Evolutionary conservation across 2,113 vertebrate genomes (phyloP), one percentile per base, ranked within the genome.

Genomic region (Oxyura jamaicensis): DNA sequence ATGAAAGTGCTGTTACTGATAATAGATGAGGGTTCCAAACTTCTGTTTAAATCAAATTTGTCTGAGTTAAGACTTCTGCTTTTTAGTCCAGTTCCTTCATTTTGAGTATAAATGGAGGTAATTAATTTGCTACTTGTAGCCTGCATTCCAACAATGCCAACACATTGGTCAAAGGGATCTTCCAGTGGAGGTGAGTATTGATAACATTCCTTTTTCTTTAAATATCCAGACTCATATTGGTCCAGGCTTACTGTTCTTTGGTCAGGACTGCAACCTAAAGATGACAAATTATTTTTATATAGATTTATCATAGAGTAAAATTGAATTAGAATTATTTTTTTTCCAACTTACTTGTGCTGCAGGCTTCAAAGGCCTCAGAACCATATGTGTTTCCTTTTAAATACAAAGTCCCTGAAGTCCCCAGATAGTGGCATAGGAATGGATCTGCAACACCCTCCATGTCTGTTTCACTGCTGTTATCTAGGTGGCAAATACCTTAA

Each of bases 391-490:
- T 98, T 66, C 98, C 98, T 94, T 98, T 98, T 59, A 98, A 93
- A 89, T 98, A 98, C 46, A 98, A 91, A 9, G 98, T 98, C n/a
- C 98, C 97, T 0, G 98, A 91, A 12, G 98, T 96, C 6, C 98
- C 98, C 96, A 98, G 92, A 66, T 99, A 99, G 62, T 98, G 99
- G 94, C 98, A 99, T 3, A 99, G 97, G 68, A 99, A 98, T 0
- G 99, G 99, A 86, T 99, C 99, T 2, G 98, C 96, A 66, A 97
- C 96, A 20, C 97, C 98, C 79, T 99, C 99, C 95, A 99, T 69
- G 28, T 99, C 99, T 0, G 97, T 96, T 88, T 99, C 99, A 84
- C 99, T 99, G 94, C 98, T 97, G 16, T 98, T 99, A 85, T 99
- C 99, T 82, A 99, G 84, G 60, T 98, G 98, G 81, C 98, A 99